Conservation (phyloP, 37 sponge, comb jelly and placozoan genomes). For the Geodia barretti region DNA sequence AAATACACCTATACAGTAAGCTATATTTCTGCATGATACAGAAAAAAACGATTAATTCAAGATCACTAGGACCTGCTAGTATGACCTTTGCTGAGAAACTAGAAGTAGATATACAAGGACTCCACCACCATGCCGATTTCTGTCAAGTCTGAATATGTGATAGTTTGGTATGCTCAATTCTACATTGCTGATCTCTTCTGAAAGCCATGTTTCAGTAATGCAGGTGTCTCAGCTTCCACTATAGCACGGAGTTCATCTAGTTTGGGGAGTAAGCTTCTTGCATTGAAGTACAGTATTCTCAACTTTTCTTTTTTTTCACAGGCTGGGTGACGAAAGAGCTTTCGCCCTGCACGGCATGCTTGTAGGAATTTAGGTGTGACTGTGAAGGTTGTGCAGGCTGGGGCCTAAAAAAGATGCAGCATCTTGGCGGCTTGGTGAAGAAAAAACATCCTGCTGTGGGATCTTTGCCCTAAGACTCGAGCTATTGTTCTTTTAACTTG, state of each 20-base stretch:
- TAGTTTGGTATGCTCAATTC: constrained; percentile 9
- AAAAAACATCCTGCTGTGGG: too few species aligned
- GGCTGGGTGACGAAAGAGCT: too few species aligned
- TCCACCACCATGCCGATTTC: constrained; percentile 22
- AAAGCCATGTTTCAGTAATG: constrained; percentile 11
- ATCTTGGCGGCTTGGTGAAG: too few species aligned
- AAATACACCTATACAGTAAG: constrained; percentile 10
- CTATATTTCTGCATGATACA: background rate
- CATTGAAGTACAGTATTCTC: constrained; percentile 5
- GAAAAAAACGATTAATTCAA: constrained; percentile 8
- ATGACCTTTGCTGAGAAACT: background rate
- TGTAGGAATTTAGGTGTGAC: too few species aligned
- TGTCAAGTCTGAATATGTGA: constrained; percentile 4
- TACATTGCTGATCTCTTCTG: background rate
- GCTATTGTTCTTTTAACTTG: too few species aligned
- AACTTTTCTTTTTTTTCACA: too few species aligned
- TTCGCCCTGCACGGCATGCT: too few species aligned
- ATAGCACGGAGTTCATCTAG: constrained; percentile 5
- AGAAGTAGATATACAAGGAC: constrained; percentile 4
- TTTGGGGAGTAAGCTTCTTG: constrained; percentile 18
- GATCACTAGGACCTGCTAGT: background rate
- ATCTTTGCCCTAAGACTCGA: too few species aligned
- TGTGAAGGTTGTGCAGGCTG: too few species aligned
- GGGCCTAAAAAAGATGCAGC: too few species aligned
- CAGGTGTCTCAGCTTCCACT: background rate